Percentiles rank a stretch among this genome's conserved stretches.
Conservation (phyloP, 2,113 vertebrate genomes). For the Elanoides forficatus region DNA sequence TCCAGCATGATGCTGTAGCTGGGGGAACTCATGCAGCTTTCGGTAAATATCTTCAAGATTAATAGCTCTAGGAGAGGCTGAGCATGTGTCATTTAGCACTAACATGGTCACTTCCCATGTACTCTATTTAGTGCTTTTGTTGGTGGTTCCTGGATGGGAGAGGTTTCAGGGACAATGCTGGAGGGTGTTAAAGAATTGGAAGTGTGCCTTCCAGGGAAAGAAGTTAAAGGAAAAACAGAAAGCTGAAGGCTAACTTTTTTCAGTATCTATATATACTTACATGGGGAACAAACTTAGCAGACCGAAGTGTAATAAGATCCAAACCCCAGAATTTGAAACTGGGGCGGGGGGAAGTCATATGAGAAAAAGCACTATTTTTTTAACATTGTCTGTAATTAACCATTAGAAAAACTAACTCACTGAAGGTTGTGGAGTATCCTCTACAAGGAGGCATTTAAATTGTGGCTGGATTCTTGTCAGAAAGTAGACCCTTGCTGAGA, state of each 20-base stretch:
- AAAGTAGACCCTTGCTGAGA: not conserved
- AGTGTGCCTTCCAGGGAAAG: conserved; percentile 8
- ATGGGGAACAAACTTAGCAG: not conserved
- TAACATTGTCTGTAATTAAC: not conserved
- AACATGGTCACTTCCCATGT: not conserved
- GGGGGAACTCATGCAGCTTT: not conserved
- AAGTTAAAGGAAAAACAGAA: not conserved
- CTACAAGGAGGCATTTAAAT: not conserved
- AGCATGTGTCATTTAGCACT: not conserved
- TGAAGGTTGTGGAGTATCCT: not conserved
- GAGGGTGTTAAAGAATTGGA: not conserved
- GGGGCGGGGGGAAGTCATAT: accelerated
- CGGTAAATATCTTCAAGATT: not conserved
- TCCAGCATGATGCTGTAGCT: conserved; percentile 35
- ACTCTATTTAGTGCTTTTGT: conserved; percentile 19
- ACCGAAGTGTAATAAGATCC: not conserved
- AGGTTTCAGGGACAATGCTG: conserved; percentile 12
- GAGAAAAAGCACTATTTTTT: not conserved
- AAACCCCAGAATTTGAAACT: not conserved
- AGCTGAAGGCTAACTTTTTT: not conserved
- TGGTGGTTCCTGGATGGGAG: conserved; percentile 10
- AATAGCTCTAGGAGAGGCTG: not conserved
- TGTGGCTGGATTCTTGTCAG: not conserved
- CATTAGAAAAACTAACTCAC: not conserved
- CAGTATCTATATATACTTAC: not conserved